Evolutionary conservation across 2,113 vertebrate species (phyloP).

Genomic region (Orientallactaga bullata): DNA sequence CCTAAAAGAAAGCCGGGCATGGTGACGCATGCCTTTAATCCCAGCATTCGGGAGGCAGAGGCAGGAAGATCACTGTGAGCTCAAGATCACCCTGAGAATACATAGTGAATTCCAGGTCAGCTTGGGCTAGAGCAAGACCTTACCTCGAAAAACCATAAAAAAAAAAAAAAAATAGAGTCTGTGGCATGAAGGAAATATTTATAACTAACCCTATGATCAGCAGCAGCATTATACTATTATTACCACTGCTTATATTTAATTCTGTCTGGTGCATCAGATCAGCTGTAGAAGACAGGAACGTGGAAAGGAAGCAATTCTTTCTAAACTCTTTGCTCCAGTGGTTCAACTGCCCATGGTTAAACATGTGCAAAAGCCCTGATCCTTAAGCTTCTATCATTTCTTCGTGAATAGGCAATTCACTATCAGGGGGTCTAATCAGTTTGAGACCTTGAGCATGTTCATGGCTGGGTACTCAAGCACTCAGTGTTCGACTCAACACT

Average conservation of each 20-base stretch:
- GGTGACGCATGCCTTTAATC: too few species aligned
- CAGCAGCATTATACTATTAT: background rate
- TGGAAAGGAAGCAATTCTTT: constrained; percentile 42
- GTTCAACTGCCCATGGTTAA: constrained; percentile 3
- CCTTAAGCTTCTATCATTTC: constrained; percentile 36
- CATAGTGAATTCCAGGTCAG: too few species aligned
- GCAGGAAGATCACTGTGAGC: too few species aligned
- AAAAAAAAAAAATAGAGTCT: too few species aligned
- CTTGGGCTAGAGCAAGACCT: too few species aligned
- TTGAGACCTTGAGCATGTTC: constrained; percentile 57
- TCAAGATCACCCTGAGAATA: too few species aligned
- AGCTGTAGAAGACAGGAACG: background rate
- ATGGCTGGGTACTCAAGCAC: constrained; percentile 70
- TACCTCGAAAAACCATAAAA: too few species aligned
- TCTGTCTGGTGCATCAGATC: constrained; percentile 2
- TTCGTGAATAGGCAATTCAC: constrained; percentile 38
- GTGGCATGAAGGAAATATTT: constrained; percentile 10
- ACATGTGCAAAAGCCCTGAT: background rate
- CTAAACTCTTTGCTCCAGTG: constrained; percentile 23
- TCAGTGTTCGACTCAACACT: constrained; percentile 49
- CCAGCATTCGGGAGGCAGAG: too few species aligned
- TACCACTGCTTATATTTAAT: background rate
- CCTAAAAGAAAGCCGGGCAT: too few species aligned
- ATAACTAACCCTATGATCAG: background rate
- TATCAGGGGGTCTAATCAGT: constrained; percentile 69